phyloP scores from a whole-genome alignment of 1,140 invertebrate species.

The Phenacoccus solenopsis region DNA sequence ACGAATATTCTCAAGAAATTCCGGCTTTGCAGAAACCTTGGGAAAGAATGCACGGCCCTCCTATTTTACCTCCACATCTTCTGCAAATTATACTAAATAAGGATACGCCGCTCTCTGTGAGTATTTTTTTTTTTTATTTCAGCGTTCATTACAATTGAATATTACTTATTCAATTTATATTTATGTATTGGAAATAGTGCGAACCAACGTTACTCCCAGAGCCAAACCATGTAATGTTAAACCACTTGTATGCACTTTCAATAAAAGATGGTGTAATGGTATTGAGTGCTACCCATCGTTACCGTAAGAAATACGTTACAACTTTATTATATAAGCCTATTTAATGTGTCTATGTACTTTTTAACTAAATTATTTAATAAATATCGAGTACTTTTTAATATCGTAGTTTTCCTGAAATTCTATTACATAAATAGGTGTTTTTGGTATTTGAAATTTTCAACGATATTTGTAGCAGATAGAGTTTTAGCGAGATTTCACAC shows the following conservation, averaged over 20 bases:
- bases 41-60: constrained; percentile 86
- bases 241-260: constrained; percentile 97
- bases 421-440: no score
- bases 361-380: not conserved
- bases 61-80: constrained; percentile 91
- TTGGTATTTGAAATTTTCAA: no score
- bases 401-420: no score
- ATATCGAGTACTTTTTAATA: no score
- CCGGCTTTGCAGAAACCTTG: constrained; percentile 69
- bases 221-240: constrained; percentile 98
- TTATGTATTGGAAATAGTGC: constrained; percentile 58
- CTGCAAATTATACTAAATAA: constrained; percentile 98
- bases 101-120: constrained; percentile 84
- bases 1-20: constrained; percentile 70
- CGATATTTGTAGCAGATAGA: no score
- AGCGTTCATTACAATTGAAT: not conserved
- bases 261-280: constrained; percentile 99
- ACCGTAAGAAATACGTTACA: constrained; percentile 98
- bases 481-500: no score
- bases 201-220: constrained; percentile 97
- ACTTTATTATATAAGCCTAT: constrained; percentile 98
- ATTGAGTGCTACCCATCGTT: constrained; percentile 89
- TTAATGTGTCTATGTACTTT: constrained; percentile 35
- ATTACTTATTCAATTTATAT: constrained; percentile 20
- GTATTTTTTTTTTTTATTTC: constrained; percentile 27